phyloP scores from a whole-genome alignment of 2,888 invertebrate genomes.

The Aphidius colemani region DNA sequence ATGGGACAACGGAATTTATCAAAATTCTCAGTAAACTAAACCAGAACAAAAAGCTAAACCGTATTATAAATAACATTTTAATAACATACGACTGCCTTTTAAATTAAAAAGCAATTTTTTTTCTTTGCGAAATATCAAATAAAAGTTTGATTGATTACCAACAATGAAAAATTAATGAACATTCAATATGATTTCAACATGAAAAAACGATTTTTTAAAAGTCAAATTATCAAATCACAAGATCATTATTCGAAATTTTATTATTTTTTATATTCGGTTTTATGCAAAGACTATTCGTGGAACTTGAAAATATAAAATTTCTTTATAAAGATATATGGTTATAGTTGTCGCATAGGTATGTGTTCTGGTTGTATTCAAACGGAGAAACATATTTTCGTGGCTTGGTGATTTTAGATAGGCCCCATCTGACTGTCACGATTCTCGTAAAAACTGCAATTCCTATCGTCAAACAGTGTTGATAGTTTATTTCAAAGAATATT shows the following conservation, averaged over 20 bases:
- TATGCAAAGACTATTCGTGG: neutral
- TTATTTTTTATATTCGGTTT: neutral
- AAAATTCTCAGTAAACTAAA: conserved; percentile 3
- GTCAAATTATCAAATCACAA: conserved; percentile 8
- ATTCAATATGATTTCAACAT: conserved; percentile 13
- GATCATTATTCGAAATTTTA: conserved; percentile 5
- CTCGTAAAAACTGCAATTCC: conserved; percentile 1
- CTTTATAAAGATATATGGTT: conserved; percentile 4
- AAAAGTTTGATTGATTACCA: conserved; percentile 15
- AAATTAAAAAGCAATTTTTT: conserved; percentile 2
- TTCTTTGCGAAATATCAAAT: conserved; percentile 3
- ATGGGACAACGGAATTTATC: neutral
- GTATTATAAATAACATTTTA: conserved; percentile 8
- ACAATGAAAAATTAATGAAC: conserved; percentile 21
- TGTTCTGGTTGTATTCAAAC: neutral
- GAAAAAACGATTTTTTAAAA: conserved; percentile 3
- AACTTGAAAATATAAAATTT: conserved; percentile 7
- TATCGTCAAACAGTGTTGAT: neutral
- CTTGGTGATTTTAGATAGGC: conserved; percentile 11
- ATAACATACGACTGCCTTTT: conserved; percentile 16
- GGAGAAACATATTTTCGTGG: neutral
- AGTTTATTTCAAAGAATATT: neutral
- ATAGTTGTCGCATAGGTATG: conserved; percentile 7
- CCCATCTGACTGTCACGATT: conserved; percentile 7
- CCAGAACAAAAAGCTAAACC: neutral